Evolutionary conservation across 1,140 invertebrate species (phyloP).

Genomic region (Psix sp.): DNA sequence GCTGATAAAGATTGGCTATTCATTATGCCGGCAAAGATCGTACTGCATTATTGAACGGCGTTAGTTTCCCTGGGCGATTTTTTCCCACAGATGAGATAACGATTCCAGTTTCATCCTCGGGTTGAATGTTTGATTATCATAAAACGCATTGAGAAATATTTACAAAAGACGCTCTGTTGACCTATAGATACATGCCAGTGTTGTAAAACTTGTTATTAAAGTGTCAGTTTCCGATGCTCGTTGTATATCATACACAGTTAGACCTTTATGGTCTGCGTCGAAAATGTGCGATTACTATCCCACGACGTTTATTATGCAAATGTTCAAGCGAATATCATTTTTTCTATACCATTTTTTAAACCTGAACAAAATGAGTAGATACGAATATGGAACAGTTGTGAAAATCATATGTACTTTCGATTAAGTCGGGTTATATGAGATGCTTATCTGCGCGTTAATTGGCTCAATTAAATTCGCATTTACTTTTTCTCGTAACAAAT

Average conservation of each 20-base stretch:
- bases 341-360: too few relatives aligned
- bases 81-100: constrained; percentile 60
- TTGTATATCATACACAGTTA: constrained; percentile 16
- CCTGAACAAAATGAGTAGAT: background rate
- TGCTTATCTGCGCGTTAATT: constrained; percentile 26
- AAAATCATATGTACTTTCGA: background rate
- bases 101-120: constrained; percentile 50
- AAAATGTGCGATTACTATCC: background rate
- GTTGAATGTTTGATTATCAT: constrained; percentile 66
- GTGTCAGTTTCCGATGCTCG: constrained; percentile 26
- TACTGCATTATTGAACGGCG: constrained; percentile 60
- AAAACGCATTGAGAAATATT: constrained; percentile 60
- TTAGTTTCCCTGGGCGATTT: constrained; percentile 26
- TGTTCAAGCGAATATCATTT: too few relatives aligned
- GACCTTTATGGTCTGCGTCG: constrained; percentile 1
- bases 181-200: constrained; percentile 21
- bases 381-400: background rate
- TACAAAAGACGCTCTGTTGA: constrained; percentile 30
- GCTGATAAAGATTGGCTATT: constrained; percentile 67
- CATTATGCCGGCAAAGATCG: constrained; percentile 63
- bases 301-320: constrained; percentile 1
- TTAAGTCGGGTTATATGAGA: constrained; percentile 4
- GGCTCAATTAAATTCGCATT: constrained; percentile 17
- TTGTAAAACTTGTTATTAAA: constrained; percentile 46
- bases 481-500: constrained; percentile 15